phyloP scores from a whole-genome alignment of 1,140 invertebrate genomes.

The Lasaia peninsularis region DNA sequence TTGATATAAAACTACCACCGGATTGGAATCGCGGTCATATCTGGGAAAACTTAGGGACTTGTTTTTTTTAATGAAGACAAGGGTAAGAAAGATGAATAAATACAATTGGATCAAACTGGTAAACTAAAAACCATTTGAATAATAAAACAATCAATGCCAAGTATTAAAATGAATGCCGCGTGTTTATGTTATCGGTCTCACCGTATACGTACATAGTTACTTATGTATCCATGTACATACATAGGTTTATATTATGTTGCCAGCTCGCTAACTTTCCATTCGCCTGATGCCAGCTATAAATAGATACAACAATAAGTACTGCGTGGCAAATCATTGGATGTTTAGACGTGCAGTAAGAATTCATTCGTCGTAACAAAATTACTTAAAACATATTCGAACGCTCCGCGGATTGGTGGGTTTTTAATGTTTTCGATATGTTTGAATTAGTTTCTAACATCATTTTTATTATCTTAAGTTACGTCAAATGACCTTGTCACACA shows the following conservation, averaged over 20 bases:
- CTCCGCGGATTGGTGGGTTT: background rate
- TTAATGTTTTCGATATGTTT: background rate
- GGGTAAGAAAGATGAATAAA: background rate
- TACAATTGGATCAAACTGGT: background rate
- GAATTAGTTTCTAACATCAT: background rate
- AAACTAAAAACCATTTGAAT: background rate
- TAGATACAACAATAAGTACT: slow-evolving; percentile 60
- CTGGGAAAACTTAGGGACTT: no score
- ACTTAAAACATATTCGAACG: background rate
- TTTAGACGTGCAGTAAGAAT: slow-evolving; percentile 9
- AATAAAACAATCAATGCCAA: background rate
- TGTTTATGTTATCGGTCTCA: slow-evolving; percentile 14
- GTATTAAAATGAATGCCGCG: slow-evolving; percentile 6
- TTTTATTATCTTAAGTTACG: slow-evolving; percentile 39
- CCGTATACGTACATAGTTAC: slow-evolving; percentile 26
- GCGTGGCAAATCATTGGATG: slow-evolving; percentile 43
- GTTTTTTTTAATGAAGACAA: background rate
- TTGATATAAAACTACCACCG: no score
- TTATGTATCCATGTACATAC: slow-evolving; percentile 38
- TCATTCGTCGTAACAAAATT: slow-evolving; percentile 4
- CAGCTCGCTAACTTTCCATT: slow-evolving; percentile 72
- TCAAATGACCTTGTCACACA: slow-evolving; percentile 47
- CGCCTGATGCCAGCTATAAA: slow-evolving; percentile 67
- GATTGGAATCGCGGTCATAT: no score
- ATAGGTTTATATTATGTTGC: slow-evolving; percentile 48